Evolutionary conservation across 2,797 vertebrate genomes (phyloP).

Genomic region (Monodelphis domestica): DNA sequence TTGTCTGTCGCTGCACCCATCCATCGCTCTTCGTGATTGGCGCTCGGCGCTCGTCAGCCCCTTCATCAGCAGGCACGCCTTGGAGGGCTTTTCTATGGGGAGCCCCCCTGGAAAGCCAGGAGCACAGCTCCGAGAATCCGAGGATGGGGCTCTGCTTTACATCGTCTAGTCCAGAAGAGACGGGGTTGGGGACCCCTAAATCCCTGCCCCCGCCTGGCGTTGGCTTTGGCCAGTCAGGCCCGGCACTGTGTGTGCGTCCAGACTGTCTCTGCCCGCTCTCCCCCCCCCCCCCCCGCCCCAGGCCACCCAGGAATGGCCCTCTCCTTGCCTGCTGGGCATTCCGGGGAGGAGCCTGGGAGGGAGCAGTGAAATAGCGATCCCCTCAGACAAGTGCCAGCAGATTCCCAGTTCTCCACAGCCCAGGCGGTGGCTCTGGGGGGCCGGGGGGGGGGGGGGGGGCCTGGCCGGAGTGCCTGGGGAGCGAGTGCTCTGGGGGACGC

Average conservation of each 20-base stretch:
- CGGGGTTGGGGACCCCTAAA: conserved; percentile 59
- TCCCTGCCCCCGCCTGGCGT: conserved; percentile 47
- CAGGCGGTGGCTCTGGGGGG: too few species aligned
- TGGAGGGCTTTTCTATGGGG: conserved; percentile 10
- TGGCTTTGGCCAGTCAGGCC: conserved; percentile 64
- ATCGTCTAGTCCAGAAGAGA: conserved; percentile 70
- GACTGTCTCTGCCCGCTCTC: conserved; percentile 42
- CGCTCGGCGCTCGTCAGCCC: not conserved
- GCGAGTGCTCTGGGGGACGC: too few species aligned
- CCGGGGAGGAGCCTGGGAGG: too few species aligned
- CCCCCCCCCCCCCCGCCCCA: too few species aligned
- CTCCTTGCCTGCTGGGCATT: too few species aligned
- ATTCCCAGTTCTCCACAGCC: conserved; percentile 41
- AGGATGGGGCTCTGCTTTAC: conserved; percentile 65
- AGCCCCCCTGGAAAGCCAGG: conserved; percentile 55
- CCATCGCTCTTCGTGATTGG: conserved; percentile 52
- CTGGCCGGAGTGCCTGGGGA: not conserved
- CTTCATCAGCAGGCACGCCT: conserved; percentile 33
- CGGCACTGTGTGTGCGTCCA: conserved; percentile 40
- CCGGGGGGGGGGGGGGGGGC: too few species aligned
- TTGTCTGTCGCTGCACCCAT: conserved; percentile 34
- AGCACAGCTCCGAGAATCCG: conserved; percentile 74
- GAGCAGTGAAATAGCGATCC: too few species aligned
- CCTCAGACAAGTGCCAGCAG: not conserved
- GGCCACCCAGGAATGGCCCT: too few species aligned